Evolutionary conservation across 2,797 vertebrate species (phyloP), one percentile per base, ranked within the genome.

Genomic region (Sebastiscus tertius): DNA sequence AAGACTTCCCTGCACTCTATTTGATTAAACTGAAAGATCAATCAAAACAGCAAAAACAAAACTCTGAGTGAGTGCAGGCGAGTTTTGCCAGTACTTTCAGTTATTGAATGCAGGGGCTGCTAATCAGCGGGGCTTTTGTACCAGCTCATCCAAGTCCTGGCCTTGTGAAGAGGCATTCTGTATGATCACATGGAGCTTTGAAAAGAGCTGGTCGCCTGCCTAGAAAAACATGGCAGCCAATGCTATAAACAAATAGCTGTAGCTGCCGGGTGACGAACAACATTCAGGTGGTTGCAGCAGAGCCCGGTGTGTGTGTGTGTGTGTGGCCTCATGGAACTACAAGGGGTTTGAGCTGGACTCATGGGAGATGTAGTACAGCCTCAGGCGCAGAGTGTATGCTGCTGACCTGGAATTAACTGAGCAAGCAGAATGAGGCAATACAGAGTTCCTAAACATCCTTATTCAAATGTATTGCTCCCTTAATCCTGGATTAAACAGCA

Each of bases 401-500:
- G 59, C 71, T 82, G 84, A 82, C 74, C 85, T 86, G 63, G 79
- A 89, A 84, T 77, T 78, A 88, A 85, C 56, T 36, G 54, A 63
- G 82, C 78, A 86, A 79, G 33, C 34, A 36, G 49, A 77, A 71
- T 61, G 67, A 77, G 42, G 77, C 74, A 87, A 83, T 72, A 26
- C 12, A 36, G 76, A 89, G 77, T 81, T 91, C 69, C 71, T 89
- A 78, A 88, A 90, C 72, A 83, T 85, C 75, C 64, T 82, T 54
- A 67, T 85, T 86, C 81, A 76, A 86, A 89, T 79, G 54, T 80
- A 79, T 72, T 55, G 66, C 79, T 80, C 75, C 72, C 67, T 52
- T 88, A 88, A 90, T 90, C 87, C 82, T 8, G 79, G 87, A 87
- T 90, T 89, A 87, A 91, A 87, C 34, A 65, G 62, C 74, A 64